Conservation (phyloP, 2,113 vertebrate species). For the Smithornis capensis region DNA sequence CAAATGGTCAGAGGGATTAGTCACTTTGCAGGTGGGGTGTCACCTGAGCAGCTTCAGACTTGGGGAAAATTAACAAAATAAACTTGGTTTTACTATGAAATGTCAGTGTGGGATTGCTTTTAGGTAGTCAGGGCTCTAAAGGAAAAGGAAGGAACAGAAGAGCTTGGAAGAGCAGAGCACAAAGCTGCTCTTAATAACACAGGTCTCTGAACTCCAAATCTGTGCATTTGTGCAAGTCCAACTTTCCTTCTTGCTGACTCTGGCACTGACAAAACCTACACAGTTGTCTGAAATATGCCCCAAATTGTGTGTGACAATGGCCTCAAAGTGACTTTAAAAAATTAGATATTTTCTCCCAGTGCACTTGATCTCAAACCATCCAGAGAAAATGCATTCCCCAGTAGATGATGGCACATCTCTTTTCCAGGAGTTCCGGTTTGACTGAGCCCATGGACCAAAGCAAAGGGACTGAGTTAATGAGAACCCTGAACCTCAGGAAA, state of each 20-base stretch:
- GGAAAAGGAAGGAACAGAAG: background rate
- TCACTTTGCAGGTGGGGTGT: background rate
- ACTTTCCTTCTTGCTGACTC: background rate
- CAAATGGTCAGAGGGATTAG: background rate
- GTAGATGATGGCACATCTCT: background rate
- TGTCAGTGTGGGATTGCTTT: background rate
- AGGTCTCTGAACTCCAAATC: background rate
- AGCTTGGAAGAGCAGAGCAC: background rate
- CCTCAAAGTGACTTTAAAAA: background rate
- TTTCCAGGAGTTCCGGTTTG: background rate
- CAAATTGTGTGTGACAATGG: background rate
- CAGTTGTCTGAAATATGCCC: background rate
- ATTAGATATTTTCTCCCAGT: background rate
- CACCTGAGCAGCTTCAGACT: background rate
- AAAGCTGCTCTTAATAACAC: background rate
- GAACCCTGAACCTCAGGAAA: background rate
- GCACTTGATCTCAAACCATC: background rate
- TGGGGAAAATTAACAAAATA: background rate
- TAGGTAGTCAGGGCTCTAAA: background rate
- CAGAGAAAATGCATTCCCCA: background rate
- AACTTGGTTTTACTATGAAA: background rate
- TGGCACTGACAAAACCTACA: background rate
- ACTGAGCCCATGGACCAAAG: accelerated
- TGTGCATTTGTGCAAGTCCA: background rate
- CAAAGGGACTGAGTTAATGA: background rate